Evolutionary conservation across 2,113 vertebrate species (phyloP), one percentile per base, ranked within the genome.

Genomic region (Mastomys natalensis): DNA sequence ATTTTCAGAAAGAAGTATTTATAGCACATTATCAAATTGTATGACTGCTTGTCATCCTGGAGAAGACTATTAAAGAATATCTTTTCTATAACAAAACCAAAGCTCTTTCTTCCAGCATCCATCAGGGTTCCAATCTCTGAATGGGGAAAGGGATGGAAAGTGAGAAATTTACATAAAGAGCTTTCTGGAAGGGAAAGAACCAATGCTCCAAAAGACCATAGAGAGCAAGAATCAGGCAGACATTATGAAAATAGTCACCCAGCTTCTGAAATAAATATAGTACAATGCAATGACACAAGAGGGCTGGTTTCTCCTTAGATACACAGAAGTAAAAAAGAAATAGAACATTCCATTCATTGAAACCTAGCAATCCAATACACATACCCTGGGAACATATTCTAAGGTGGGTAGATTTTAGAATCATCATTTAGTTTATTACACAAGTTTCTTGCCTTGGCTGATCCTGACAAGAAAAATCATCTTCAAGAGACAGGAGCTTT

Each of bases 1-100:
- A 26, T 58, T 90, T 90, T 89, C 70, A 24, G 3, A 40, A 90
- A 95, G 12, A 76, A 92, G 85, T 77, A 94, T 48, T 92, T 21
- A 89, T 58, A 64, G 12, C 7, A 64, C 48, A 31, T 72, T 93
- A 51, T 7, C 66, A 84, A 84, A 94, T 48, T 55, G 1, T 82
- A 94, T 82, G n/a, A 3, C 17, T n/a, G 1, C 12, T 43, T 3
- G 85, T 89, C 29, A 31, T 45, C 22, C 17, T 72, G 7, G 26
- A 88, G 66, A 81, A 87, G 85, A 60, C 2, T 37, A 68, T 11
- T 76, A 94, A 94, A 64, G 2, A 53, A 31, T 53, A 5, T 55
- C 51, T 37, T 96, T 55, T 53, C 45, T 86, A 60, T 24, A 93
- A 3, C 1, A 68, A 89, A 62, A 11, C 34, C 64, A 82, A 81